Evolutionary conservation across 2,797 vertebrate genomes (phyloP).

Genomic region (Naso thynnoides): DNA sequence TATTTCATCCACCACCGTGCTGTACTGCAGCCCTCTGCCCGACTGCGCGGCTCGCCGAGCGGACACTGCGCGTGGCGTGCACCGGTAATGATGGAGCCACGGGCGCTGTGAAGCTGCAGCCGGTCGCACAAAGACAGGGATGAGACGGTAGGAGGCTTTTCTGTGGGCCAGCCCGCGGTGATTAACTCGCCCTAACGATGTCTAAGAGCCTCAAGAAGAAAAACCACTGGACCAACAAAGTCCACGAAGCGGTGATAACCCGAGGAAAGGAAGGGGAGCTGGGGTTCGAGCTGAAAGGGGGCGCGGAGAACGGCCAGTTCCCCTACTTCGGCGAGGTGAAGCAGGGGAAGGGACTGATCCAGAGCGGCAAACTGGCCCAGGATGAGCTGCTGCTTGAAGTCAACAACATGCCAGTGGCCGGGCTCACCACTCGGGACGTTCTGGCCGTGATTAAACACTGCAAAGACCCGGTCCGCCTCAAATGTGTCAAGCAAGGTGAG

Average conservation of each 20-base stretch:
- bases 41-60: slow-evolving; percentile 73
- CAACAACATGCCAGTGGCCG: slow-evolving; percentile 98
- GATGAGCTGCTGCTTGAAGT: slow-evolving; percentile 98
- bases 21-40: slow-evolving; percentile 75
- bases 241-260: slow-evolving; percentile 96
- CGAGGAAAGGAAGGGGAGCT: slow-evolving; percentile 94
- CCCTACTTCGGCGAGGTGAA: slow-evolving; percentile 97
- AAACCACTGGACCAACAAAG: slow-evolving; percentile 99
- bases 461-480: slow-evolving; percentile 98
- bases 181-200: slow-evolving; percentile 88
- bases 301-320: slow-evolving; percentile 97
- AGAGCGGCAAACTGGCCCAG: slow-evolving; percentile 91
- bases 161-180: slow-evolving; percentile 78
- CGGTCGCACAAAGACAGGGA: slow-evolving; percentile 74
- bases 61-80: slow-evolving; percentile 73
- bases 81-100: slow-evolving; percentile 74
- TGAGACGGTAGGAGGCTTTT: slow-evolving; percentile 79
- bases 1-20: slow-evolving; percentile 70
- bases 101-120: slow-evolving; percentile 73
- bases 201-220: slow-evolving; percentile 99
- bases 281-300: slow-evolving; percentile 96
- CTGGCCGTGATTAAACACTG: slow-evolving; percentile 98
- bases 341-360: slow-evolving; percentile 94
- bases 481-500: slow-evolving; percentile 98
- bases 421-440: slow-evolving; percentile 97